Conservation (phyloP, 2,113 vertebrate genomes). For the Mormoops blainvillei region DNA sequence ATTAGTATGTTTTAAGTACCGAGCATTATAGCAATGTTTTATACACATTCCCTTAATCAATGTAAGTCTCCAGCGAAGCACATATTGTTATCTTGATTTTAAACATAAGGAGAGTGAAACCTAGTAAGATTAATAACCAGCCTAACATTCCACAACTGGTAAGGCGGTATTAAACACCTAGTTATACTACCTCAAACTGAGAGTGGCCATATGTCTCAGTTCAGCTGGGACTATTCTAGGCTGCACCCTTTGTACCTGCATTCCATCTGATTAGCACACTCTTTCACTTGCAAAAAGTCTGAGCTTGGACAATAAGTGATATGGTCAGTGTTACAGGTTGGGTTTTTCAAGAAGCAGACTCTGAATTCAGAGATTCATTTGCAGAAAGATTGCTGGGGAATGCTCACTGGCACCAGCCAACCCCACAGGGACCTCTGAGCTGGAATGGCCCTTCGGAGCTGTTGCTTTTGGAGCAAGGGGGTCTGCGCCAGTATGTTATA, state of each 20-base stretch:
- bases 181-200: neutral
- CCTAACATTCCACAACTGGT: neutral
- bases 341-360: neutral
- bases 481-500: too few species aligned
- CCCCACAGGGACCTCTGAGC: neutral
- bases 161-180: neutral
- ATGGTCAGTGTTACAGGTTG: neutral
- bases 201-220: neutral
- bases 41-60: neutral
- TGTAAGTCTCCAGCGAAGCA: neutral
- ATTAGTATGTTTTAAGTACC: neutral
- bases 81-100: neutral
- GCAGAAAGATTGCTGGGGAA: neutral
- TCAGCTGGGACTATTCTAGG: neutral
- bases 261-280: neutral
- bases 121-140: neutral
- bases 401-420: neutral
- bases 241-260: neutral
- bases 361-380: neutral
- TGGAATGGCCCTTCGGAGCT: neutral
- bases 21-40: neutral
- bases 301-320: neutral
- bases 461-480: neutral
- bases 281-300: neutral
- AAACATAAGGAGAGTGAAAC: neutral